A percentile compares a stretch with the other conserved stretches of the same genome.
phyloP scores from a whole-genome alignment of 2,888 invertebrate species.

The Coelinius sp. region DNA sequence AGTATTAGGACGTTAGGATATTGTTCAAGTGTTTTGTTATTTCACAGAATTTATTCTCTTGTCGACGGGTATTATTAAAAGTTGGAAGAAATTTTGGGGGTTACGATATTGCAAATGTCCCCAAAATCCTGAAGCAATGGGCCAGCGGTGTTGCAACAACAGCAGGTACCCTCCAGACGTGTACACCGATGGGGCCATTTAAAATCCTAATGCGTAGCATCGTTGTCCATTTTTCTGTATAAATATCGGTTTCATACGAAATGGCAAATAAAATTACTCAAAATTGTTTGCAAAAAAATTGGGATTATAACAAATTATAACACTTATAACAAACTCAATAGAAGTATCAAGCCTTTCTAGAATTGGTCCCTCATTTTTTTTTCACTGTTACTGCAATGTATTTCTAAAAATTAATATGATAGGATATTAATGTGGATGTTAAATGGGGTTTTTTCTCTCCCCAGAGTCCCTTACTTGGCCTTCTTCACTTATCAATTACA shows the following conservation, averaged over 20 bases:
- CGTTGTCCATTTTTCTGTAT: background rate
- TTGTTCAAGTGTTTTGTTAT: background rate
- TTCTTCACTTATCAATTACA: slow-evolving; percentile 3
- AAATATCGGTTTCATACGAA: background rate
- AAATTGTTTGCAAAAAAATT: too few species aligned
- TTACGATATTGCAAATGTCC: background rate
- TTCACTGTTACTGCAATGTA: too few species aligned
- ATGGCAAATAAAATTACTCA: too few species aligned
- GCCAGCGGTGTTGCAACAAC: background rate
- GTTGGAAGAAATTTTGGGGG: background rate
- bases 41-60: too few species aligned
- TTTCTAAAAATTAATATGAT: background rate
- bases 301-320: too few species aligned
- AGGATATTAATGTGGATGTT: background rate
- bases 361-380: too few species aligned
- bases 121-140: background rate
- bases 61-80: background rate
- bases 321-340: too few species aligned
- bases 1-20: background rate
- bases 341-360: too few species aligned
- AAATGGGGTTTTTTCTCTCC: background rate
- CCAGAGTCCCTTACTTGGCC: background rate
- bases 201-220: slow-evolving; percentile 13
- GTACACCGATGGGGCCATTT: background rate
- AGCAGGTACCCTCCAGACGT: slow-evolving; percentile 13